Evolutionary conservation across 2,888 invertebrate genomes (phyloP).

Genomic region (Deilephila elpenor): DNA sequence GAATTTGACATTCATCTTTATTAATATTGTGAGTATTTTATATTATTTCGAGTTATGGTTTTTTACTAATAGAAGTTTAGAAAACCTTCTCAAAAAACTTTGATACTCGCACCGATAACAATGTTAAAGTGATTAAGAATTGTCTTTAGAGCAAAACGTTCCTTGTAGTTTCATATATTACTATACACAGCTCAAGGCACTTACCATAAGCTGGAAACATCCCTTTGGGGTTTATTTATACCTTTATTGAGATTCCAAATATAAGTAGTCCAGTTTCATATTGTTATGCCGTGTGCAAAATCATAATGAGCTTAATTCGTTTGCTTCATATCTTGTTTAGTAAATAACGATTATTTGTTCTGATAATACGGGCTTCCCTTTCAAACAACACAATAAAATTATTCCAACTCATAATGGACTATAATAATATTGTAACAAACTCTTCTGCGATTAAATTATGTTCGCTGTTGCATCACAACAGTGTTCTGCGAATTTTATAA

Average conservation of each 20-base stretch:
- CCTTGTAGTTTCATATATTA: too few species aligned
- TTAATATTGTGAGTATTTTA: too few species aligned
- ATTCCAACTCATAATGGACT: not conserved
- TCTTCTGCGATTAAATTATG: not conserved
- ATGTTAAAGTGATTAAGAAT: too few species aligned
- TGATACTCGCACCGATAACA: too few species aligned
- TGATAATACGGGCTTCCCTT: slow-evolving; percentile 15
- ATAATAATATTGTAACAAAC: not conserved
- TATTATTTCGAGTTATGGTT: too few species aligned
- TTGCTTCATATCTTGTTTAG: not conserved
- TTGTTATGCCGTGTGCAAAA: not conserved
- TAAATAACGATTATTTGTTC: slow-evolving; percentile 7
- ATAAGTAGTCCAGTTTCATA: not conserved
- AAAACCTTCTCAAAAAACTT: too few species aligned
- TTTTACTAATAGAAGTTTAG: too few species aligned
- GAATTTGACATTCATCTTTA: too few species aligned
- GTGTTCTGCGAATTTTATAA: not conserved
- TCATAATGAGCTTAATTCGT: not conserved
- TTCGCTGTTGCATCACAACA: not conserved
- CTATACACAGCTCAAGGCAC: too few species aligned
- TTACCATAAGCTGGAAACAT: too few species aligned
- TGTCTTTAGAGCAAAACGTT: too few species aligned
- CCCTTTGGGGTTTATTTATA: too few species aligned
- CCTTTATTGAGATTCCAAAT: not conserved
- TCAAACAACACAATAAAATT: slow-evolving; percentile 9